Evolutionary conservation across 2,797 vertebrate species (phyloP), one percentile per base, ranked within the genome.

Genomic region (Eleutherodactylus coqui): DNA sequence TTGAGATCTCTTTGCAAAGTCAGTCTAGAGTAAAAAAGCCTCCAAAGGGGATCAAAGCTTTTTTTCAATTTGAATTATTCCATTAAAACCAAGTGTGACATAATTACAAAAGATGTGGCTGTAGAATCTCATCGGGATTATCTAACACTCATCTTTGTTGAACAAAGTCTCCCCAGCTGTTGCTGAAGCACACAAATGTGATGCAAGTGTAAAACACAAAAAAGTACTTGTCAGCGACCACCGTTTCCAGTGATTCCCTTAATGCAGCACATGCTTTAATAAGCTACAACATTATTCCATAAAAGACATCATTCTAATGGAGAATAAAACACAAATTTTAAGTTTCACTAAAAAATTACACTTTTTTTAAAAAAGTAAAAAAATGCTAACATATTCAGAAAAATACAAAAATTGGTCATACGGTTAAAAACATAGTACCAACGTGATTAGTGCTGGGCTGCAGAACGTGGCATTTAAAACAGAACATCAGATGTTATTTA

Each of bases 91-190:
- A 94, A 96, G 95, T 95, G 96, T 95, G 95, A 96, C 96, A 96
- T 96, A 95, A 96, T 96, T 96, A 96, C 94, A 94, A 95, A 95
- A 95, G 94, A 95, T 95, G 94, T 95, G 94, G 93, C 94, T 94
- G 94, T 94, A 93, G 93, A 95, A 95, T 95, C 95, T 95, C 95
- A 95, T 95, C 93, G 95, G 96, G 96, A 96, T 96, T 96, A 96
- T 94, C 93, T 92, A 92, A 94, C 95, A 95, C 95, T 94, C 94
- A 93, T 95, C 95, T 95, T 95, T 96, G 94, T 95, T 95, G 55
- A 64, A 83, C 93, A 94, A 94, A 94, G 93, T 95, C 94, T 94
- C 92, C 94, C 94, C 94, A 95, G 95, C 95, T 96, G 95, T 96
- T 95, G 93, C 93, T 92, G 91, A 90, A 90, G 93, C 92, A 92